A percentile compares a stretch with the other conserved stretches of the same genome.
Conservation (phyloP, 2,797 vertebrate genomes). For the Epinephelus awoara region DNA sequence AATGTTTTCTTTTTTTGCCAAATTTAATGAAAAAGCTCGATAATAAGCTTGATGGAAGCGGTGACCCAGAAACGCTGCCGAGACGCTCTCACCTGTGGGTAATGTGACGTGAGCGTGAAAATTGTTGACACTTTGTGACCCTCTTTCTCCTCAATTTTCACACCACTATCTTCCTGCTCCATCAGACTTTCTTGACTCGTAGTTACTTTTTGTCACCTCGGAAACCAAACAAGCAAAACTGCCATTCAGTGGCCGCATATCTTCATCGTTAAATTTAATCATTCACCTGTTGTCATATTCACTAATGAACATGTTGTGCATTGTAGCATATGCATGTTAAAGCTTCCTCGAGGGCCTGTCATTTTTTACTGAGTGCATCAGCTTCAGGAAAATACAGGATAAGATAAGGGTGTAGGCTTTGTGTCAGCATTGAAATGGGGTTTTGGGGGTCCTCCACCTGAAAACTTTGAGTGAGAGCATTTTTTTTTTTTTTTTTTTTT, state of each 20-base stretch:
- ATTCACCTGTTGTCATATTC: not conserved
- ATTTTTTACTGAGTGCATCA: conserved; percentile 17
- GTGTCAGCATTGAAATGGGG: too few relatives aligned
- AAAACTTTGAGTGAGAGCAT: too few relatives aligned
- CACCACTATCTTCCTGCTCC: conserved; percentile 7
- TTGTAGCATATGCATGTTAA: conserved; percentile 3
- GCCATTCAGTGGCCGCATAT: not conserved
- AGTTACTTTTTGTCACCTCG: conserved; percentile 8
- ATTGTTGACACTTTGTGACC: conserved; percentile 42
- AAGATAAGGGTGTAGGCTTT: not conserved
- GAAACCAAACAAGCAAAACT: conserved; percentile 4
- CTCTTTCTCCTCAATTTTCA: conserved; percentile 40
- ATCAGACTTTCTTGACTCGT: conserved; percentile 2
- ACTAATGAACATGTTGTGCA: not conserved
- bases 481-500: too few relatives aligned
- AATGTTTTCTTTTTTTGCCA: conserved; percentile 6
- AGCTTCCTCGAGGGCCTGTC: not conserved
- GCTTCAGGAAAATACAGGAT: conserved; percentile 10
- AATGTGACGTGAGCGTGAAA: conserved; percentile 36
- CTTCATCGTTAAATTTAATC: not conserved
- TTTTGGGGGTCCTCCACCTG: too few relatives aligned
- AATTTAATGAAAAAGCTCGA: conserved; percentile 31
- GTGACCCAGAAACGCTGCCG: conserved; percentile 36
- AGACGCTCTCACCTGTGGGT: conserved; percentile 21
- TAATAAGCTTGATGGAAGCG: conserved; percentile 34